Evolutionary conservation across 2,888 invertebrate genomes (phyloP), one percentile per base, ranked within the genome.

Genomic region (Trachelus stipa): DNA sequence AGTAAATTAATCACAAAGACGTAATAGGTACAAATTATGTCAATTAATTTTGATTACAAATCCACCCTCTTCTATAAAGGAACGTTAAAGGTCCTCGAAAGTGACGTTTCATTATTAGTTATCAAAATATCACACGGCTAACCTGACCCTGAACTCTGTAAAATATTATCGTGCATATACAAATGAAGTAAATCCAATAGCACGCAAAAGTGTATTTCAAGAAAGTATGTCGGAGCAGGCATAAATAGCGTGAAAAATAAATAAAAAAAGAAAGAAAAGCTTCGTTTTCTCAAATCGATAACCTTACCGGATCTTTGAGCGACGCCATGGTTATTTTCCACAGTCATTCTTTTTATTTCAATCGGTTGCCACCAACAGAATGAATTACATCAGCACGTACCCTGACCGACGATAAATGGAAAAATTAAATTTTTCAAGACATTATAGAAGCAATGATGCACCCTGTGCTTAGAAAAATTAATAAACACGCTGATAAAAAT

Each of bases 251-350:
- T 56, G 56, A 56, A 56, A 56, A 56, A 35, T 35, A 35, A 35
- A 12, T 12, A 35, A 35, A 35, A 35, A 35, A 12, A 12, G 12
- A 3, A 35, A 56, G 23, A 23, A 9, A 23, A 56, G 23, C 9
- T 0, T 56, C 56, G 9, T 56, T 56, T 56, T 56, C 56, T 56
- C 9, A 9, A 23, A 23, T 56, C 23, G 80, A 68, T 78, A 77
- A 76, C 77, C 73, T 79, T 82, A 81, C 75, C 80, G 75, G 79
- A 82, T 75, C 81, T 68, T 76, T 68, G 82, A 81, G 34, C 80
- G 82, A 79, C 80, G 77, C 68, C 81, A 79, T 75, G 23, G 40
- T 15, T 40, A 40, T 40, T 40, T 40, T 40, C 40, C 23, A 56
- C 56, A 9, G 23, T 56, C 9, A 56, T 2, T 23, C 56, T 56